Evolutionary conservation across 2,797 vertebrate species (phyloP).

Genomic region (Miichthys miiuy): DNA sequence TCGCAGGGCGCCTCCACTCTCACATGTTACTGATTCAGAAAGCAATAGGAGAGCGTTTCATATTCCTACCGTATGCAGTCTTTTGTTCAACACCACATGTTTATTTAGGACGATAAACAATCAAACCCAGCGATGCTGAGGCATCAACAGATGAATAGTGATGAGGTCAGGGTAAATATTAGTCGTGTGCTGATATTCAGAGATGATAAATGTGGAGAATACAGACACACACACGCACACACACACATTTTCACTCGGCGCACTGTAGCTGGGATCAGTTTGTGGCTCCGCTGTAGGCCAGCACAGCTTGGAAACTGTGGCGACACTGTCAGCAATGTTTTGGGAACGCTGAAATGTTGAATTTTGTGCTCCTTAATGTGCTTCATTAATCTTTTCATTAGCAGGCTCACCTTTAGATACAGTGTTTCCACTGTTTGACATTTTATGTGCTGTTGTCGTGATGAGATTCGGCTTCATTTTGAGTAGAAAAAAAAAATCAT

Average conservation of each 20-base stretch:
- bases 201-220: conserved; percentile 56
- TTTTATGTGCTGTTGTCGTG: background rate
- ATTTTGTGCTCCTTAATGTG: background rate
- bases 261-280: conserved; percentile 54
- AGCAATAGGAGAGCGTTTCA: conserved; percentile 43
- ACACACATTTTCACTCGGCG: conserved; percentile 24
- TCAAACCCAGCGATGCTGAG: conserved; percentile 45
- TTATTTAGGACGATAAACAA: conserved; percentile 74
- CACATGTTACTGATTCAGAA: conserved; percentile 70
- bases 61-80: conserved; percentile 67
- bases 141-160: conserved; percentile 75
- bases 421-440: background rate
- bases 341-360: conserved; percentile 15
- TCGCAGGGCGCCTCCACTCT: conserved; percentile 29
- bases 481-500: conserved; percentile 1
- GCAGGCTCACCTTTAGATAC: conserved; percentile 5
- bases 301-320: conserved; percentile 50
- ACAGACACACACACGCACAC: conserved; percentile 31
- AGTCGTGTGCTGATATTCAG: conserved; percentile 58
- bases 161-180: conserved; percentile 80
- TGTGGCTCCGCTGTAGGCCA: conserved; percentile 55
- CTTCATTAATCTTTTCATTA: background rate
- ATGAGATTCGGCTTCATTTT: background rate
- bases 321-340: conserved; percentile 55
- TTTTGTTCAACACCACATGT: conserved; percentile 71